phyloP scores from a whole-genome alignment of 1,140 invertebrate genomes.

The Acromyrmex heyeri region DNA sequence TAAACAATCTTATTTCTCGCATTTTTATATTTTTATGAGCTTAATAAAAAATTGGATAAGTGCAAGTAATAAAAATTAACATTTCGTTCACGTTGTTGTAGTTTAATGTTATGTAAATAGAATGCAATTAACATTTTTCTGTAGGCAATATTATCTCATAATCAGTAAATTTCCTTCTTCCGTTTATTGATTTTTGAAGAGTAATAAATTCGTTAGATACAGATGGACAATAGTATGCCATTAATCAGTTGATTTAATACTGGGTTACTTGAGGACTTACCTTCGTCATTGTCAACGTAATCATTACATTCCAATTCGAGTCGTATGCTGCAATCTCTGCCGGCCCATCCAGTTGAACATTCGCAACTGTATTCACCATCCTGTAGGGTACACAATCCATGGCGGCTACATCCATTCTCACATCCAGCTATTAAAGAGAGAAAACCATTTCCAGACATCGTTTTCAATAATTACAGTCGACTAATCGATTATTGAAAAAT shows the following conservation, averaged over 20 bases:
- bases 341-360: constrained; percentile 97
- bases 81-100: not conserved
- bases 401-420: constrained; percentile 96
- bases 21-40: not conserved
- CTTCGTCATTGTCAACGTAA: constrained; percentile 98
- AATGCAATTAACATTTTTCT: not conserved
- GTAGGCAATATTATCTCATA: not conserved
- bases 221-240: not conserved
- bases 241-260: constrained; percentile 26
- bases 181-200: not conserved
- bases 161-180: not conserved
- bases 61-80: not conserved
- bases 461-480: not conserved
- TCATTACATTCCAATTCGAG: constrained; percentile 97
- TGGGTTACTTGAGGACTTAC: constrained; percentile 86
- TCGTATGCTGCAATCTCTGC: constrained; percentile 95
- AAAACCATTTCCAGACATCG: constrained; percentile 57
- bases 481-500: constrained; percentile 21
- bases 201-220: constrained; percentile 20
- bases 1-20: not conserved
- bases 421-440: constrained; percentile 93
- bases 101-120: not conserved
- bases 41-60: not conserved
- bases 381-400: constrained; percentile 95
- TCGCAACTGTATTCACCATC: constrained; percentile 96